Percentiles rank a stretch among this genome's conserved stretches.
Evolutionary conservation across 2,113 vertebrate species (phyloP).

Genomic region (Sceloporus undulatus): DNA sequence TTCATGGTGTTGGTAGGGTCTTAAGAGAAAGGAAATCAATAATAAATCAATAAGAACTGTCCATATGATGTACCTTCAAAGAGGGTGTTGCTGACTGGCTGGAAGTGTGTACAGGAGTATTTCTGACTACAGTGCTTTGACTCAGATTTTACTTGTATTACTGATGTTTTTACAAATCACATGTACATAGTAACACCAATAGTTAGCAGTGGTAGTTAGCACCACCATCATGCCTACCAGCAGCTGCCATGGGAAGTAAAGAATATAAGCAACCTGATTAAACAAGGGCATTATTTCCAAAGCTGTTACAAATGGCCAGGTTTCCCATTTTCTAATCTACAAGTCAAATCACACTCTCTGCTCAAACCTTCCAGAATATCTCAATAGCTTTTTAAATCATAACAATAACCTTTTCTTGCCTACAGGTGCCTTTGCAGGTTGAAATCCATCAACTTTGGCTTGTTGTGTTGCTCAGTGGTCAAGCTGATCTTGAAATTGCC

Average conservation of each 20-base stretch:
- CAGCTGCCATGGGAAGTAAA: neutral
- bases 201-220: no score
- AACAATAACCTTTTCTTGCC: neutral
- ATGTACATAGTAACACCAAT: no score
- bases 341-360: rapidly evolving
- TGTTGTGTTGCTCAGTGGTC: neutral
- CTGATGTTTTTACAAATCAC: no score
- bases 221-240: no score
- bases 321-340: neutral
- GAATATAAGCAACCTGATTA: neutral
- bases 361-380: conserved; percentile 1
- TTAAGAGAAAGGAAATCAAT: no score
- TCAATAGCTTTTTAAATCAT: neutral
- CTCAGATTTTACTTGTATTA: no score
- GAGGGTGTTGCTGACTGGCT: no score
- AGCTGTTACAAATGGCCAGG: neutral
- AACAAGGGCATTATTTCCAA: neutral
- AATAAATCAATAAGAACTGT: no score
- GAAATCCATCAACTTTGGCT: conserved; percentile 2
- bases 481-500: conserved; percentile 11
- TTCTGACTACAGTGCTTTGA: no score
- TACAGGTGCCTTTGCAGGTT: neutral
- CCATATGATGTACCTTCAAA: no score
- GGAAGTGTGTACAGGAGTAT: no score
- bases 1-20: no score